A percentile compares a stretch with the other conserved stretches of the same genome.
These are phyloP conservation scores for Automeris io DNA, from an alignment of 2,888 invertebrate genomes.

Conservation along the genomic window DNA sequence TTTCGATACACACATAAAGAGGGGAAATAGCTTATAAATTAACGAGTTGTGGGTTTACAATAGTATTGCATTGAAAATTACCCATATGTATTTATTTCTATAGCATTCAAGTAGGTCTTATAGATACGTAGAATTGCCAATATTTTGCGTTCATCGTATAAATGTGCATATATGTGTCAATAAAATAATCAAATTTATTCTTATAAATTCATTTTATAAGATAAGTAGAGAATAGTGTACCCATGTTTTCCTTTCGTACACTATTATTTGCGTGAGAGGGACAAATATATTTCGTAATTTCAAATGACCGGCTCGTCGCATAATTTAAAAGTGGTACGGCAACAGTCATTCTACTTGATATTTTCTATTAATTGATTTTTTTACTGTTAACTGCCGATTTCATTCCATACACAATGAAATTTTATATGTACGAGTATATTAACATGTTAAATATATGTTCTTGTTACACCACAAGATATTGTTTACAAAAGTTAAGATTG, in stretches of 20 bases:
- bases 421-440: conserved; percentile 37
- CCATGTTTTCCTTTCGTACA: conserved; percentile 28
- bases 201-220: conserved; percentile 44
- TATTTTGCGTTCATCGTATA: conserved; percentile 40
- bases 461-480: no score
- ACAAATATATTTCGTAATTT: conserved; percentile 29
- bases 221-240: conserved; percentile 29
- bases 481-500: no score
- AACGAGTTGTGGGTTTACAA: conserved; percentile 24
- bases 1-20: conserved; percentile 27
- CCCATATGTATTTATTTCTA: conserved; percentile 21
- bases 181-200: conserved; percentile 54
- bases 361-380: conserved; percentile 63
- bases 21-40: conserved; percentile 31
- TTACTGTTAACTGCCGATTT: conserved; percentile 53
- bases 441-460: conserved; percentile 20
- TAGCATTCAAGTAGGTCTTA: conserved; percentile 21
- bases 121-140: conserved; percentile 27
- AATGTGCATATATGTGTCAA: conserved; percentile 36
- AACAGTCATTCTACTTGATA: conserved; percentile 54
- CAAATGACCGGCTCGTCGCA: conserved; percentile 31
- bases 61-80: conserved; percentile 11
- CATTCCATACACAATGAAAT: conserved; percentile 40
- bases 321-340: conserved; percentile 53
- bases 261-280: conserved; percentile 34